Base-by-base conservation (phyloP, 2,113 vertebrate genomes). In the Ondatra zibethicus region DNA sequence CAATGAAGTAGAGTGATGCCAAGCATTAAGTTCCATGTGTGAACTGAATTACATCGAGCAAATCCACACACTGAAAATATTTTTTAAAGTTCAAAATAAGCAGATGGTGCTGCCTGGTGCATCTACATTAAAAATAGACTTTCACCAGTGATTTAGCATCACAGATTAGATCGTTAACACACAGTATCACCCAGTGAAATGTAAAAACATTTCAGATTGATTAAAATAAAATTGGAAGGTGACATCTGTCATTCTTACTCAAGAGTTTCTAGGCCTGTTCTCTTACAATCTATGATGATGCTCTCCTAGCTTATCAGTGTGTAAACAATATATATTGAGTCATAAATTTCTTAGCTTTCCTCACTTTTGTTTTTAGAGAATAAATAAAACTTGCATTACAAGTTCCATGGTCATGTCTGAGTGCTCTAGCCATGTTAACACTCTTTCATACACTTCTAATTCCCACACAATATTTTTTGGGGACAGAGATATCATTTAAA, bases 11-110 rank as follows among this genome's bases (percentile, higher is more conserved):
- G 77, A 97, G 70, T 89, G 96, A 97, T 96, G 45, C 76, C 63
- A 96, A 11, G 27, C 73, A 91, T 95, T 91, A 97, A 97, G 70
- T 92, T 98, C 31, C 70, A 86, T 27, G 58, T 97, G 93, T 33
- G 90, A 91, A 98, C 19, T 96, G 89, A 98, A 97, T 96, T 98
- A 96, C 85, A 73, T 50, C 88, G 58, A 95, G 45, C 0, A 29
- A 96, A 96, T 97, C 72, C 47, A 91, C 89, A 84, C 13, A 65
- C 16, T 97, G 73, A 96, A 98, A 97, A 66, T 97, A 94, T 97
- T 97, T 97, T 95, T 93, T 97, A 84, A 97, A 96, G 92, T 75
- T 97, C 81, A 89, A 77, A 78, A 92, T 95, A 98, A 97, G 47
- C 93, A 98, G 92, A 96, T 98, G 92, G 91, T 88, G 65, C 36